phyloP scores from a whole-genome alignment of 2,113 vertebrate genomes.

The Ciconia maguari region DNA sequence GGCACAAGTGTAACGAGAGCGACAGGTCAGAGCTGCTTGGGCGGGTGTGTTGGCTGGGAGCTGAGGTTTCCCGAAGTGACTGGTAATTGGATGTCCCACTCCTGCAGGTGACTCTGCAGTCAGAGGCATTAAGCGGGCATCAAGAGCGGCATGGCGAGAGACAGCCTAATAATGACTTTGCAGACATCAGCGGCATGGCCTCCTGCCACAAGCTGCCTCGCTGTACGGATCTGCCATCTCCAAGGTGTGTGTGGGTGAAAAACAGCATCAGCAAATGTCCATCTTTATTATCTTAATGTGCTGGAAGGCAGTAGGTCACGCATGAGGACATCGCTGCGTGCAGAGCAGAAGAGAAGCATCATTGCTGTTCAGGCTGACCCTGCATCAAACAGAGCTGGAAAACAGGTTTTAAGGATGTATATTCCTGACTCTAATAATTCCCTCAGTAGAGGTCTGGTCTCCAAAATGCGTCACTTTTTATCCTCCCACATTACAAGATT shows the following conservation, averaged over 20 bases:
- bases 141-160: background rate
- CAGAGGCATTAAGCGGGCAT: rapidly evolving
- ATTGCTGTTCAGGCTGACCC: background rate
- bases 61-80: background rate
- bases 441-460: background rate
- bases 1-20: background rate
- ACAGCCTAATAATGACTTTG: background rate
- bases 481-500: background rate
- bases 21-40: background rate
- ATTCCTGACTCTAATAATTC: background rate
- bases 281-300: background rate
- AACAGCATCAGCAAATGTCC: background rate
- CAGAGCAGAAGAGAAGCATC: background rate
- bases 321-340: background rate
- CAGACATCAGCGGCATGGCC: background rate
- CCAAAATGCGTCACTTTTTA: background rate
- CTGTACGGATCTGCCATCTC: background rate
- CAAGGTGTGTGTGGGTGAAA: background rate
- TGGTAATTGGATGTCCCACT: background rate
- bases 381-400: background rate
- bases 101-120: background rate
- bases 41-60: background rate
- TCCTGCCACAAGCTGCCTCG: background rate
- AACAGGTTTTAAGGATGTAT: background rate
- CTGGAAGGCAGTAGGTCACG: background rate